Evolutionary conservation across 2,113 vertebrate genomes (phyloP), one percentile per base, ranked within the genome.

Genomic region (Pituophis catenifer): DNA sequence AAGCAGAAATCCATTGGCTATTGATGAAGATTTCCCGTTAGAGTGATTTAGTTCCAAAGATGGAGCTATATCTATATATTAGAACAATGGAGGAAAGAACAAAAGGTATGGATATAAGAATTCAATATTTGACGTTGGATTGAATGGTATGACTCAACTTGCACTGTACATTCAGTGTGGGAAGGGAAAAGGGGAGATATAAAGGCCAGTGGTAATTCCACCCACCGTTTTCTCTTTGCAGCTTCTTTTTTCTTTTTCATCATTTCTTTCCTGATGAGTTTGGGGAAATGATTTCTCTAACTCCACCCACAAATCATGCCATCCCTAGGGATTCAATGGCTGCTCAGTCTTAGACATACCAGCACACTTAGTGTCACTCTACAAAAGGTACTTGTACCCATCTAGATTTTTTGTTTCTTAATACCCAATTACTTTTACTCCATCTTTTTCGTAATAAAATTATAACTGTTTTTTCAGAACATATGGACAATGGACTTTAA

Each of bases 1-100:
- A 24, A 24, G 44, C 44, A 90, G 88, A 90, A 93, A 93, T 92
- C n/a, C 29, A 33, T 93, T 33, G 44, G 53, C 50, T 93, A 90
- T 59, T 59, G 44, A 93, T 33, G 70, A 75, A 86, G 26, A 59
- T 33, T 90, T 90, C 70, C 44, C 5, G 29, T 52, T 58, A 53
- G 44, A 48, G 33, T 26, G 52, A 10, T 86, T 59, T 90, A 58
- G 29, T 59, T 85, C 57, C 52, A 81, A 48, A 89, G 38, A 38
- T 58, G n/a, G 53, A 24, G 11, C 11, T 29, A 4, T 91, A 52
- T 87, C 5, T 91, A 23, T 87, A 23, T 91, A 23, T 91, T 54
- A 26, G 88, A 75, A 50, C 17, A 85, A 38, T 50, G 62, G 38
- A 50, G 87, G 21, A n/a, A n/a, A 19, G 24, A 85, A 8, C 8